Conservation (phyloP, 2,113 vertebrate species). For the Leptosomus discolor region DNA sequence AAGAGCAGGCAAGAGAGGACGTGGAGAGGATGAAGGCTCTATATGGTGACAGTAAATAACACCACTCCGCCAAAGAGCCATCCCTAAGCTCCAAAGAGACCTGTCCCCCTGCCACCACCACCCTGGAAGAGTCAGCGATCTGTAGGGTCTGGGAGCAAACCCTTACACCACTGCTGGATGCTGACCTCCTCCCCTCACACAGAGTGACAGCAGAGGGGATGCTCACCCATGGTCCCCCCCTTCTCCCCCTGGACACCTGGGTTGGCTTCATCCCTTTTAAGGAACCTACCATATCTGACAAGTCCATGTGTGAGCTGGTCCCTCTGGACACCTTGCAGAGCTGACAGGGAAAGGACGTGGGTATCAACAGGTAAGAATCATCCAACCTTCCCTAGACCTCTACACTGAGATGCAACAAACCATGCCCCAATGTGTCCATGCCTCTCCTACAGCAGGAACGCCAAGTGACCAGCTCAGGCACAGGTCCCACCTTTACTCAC, state of each 20-base stretch:
- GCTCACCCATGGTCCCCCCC: fast-evolving
- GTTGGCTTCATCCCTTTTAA: not conserved
- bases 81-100: not conserved
- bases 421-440: fast-evolving
- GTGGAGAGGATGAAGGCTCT: not conserved
- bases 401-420: not conserved
- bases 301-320: not conserved
- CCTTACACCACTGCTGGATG: not conserved
- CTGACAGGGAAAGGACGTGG: not conserved
- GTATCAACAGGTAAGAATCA: not conserved
- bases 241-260: not conserved
- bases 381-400: not conserved
- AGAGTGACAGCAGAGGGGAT: not conserved
- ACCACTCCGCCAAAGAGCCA: not conserved
- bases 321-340: not conserved
- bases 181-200: fast-evolving
- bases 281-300: not conserved
- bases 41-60: not conserved
- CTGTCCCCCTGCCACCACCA: not conserved
- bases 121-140: not conserved
- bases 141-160: not conserved
- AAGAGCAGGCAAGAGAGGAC: not conserved
- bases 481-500: not conserved
- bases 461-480: not conserved
- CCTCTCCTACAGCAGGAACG: not conserved